Conservation (phyloP, 2,113 vertebrate genomes). For the Ceratotherium simum region DNA sequence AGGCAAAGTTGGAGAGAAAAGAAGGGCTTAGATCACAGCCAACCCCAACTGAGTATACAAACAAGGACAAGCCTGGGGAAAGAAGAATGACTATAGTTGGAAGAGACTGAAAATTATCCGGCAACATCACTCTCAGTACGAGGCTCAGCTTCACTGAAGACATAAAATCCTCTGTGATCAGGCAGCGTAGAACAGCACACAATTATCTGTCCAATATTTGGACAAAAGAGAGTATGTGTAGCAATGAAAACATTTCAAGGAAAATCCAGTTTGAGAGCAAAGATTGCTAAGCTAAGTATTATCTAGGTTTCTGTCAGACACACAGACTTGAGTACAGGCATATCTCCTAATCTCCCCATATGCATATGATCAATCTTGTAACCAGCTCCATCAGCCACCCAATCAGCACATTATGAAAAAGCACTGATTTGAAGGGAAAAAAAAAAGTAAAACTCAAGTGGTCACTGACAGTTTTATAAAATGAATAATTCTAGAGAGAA, state of each 20-base stretch:
- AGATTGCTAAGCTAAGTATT: neutral
- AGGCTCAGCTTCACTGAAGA: neutral
- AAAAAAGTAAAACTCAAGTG: neutral
- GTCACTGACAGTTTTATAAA: neutral
- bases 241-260: neutral
- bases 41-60: neutral
- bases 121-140: neutral
- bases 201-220: conserved; percentile 13
- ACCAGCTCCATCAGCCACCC: neutral
- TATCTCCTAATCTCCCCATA: neutral
- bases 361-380: neutral
- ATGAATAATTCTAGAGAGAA: neutral
- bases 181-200: neutral
- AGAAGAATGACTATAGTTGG: neutral
- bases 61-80: neutral
- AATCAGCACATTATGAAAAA: neutral
- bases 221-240: neutral
- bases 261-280: neutral
- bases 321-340: neutral
- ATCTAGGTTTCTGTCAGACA: neutral
- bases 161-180: conserved; percentile 29
- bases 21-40: neutral
- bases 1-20: neutral
- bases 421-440: neutral
- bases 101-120: neutral